A percentile compares a stretch with the other conserved stretches of the same genome.
These are phyloP conservation scores for Ephestia elutella DNA, from an alignment of 1,140 invertebrate genomes.

Conservation along the genomic window DNA sequence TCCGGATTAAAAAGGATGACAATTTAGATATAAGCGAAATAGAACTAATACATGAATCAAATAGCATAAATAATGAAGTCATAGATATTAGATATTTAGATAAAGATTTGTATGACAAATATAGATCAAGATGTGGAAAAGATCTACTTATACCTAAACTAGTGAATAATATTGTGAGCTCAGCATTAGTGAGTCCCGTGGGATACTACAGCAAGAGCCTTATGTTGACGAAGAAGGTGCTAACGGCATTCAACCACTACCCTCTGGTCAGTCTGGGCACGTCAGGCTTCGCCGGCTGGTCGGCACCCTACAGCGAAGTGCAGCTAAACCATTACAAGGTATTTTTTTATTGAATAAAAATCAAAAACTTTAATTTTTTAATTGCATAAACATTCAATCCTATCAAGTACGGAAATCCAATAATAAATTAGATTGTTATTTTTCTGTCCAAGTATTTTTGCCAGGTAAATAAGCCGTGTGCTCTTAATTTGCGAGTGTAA, in stretches of 20 bases:
- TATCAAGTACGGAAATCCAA: too few relatives aligned
- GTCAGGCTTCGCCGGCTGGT: slow-evolving; percentile 71
- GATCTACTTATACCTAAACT: slow-evolving; percentile 50
- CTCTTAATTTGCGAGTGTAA: too few relatives aligned
- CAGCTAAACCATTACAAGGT: slow-evolving; percentile 79
- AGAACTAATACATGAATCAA: slow-evolving; percentile 62
- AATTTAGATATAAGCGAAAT: slow-evolving; percentile 37
- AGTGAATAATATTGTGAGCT: slow-evolving; percentile 68
- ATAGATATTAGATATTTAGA: slow-evolving; percentile 35
- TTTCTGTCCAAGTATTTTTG: too few relatives aligned
- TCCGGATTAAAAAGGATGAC: slow-evolving; percentile 36
- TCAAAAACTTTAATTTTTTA: too few relatives aligned
- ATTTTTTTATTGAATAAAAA: too few relatives aligned
- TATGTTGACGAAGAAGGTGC: slow-evolving; percentile 77
- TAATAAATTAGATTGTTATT: too few relatives aligned
- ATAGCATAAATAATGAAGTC: slow-evolving; percentile 40
- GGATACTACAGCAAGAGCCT: slow-evolving; percentile 83
- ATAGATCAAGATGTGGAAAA: slow-evolving; percentile 39
- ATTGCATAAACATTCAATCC: not conserved
- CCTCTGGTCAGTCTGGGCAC: slow-evolving; percentile 76
- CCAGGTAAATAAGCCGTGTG: too few relatives aligned
- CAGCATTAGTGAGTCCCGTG: slow-evolving; percentile 75
- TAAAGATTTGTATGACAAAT: slow-evolving; percentile 27
- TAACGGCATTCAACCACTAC: slow-evolving; percentile 85
- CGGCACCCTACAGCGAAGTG: slow-evolving; percentile 68